Evolutionary conservation across 2,888 invertebrate genomes (phyloP), one percentile per base, ranked within the genome.

Genomic region (Ommatoiulus sabulosus): DNA sequence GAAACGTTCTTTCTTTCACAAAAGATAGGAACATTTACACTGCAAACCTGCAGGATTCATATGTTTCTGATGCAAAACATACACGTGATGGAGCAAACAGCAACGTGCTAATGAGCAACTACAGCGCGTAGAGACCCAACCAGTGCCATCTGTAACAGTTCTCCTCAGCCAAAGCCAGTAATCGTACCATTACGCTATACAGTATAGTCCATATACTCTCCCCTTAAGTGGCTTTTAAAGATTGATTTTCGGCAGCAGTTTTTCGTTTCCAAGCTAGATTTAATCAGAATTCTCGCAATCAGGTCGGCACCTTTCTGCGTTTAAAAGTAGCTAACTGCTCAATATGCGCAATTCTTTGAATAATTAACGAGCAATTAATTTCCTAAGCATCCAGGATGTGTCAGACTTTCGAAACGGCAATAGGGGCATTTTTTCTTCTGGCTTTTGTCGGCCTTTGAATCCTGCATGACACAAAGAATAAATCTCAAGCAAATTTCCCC

Each of bases 351-450:
- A 8, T 35, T 80, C 80, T 35, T 80, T 80, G 80, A 80, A 80
- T 80, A 80, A 80, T 80, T 80, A 80, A 80, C 80, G 80, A 80
- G 24, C 80, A 80, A 80, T 80, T 80, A 80, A 80, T 80, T 80
- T 80, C 12, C 80, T 80, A 80, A 80, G 80, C 24, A 80, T 3
- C 80, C 80, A 80, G 35, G 35, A 35, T 35, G 10, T 35, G 24
- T 80, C 35, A 35, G 24, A 80, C 35, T 8, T 35, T 12, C 24
- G 80, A 80, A 80, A 80, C 8, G 24, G 24, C 24, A 80, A 80
- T 80, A 80, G 80, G 63, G 80, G 80, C 80, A 80, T 80, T 80
- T 72, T 80, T 80, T 35, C 35, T 80, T 20, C 35, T 80, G 35
- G 24, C 35, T 80, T 80, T 80, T 80, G 80, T 80, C 80, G 80